phyloP scores from a whole-genome alignment of 2,888 invertebrate species.

The Trypoxylon attenuatum region DNA sequence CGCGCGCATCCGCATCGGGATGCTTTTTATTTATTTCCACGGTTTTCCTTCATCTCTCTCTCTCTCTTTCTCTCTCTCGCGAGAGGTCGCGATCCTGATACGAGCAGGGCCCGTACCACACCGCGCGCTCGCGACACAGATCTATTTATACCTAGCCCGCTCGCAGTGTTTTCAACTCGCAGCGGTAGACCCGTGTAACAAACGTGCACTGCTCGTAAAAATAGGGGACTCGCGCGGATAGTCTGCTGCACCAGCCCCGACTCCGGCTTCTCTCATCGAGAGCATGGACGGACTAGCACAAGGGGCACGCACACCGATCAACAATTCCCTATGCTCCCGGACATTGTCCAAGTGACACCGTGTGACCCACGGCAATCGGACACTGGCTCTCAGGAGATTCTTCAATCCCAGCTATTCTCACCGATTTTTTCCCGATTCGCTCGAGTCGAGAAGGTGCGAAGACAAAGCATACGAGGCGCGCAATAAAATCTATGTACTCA shows the following conservation, averaged over 20 bases:
- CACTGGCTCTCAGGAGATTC: background rate
- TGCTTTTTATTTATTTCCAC: slow-evolving; percentile 39
- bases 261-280: too few relatives aligned
- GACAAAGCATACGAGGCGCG: too few relatives aligned
- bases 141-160: slow-evolving; percentile 58
- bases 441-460: background rate
- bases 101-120: background rate
- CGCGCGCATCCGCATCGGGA: slow-evolving; percentile 35
- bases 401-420: background rate
- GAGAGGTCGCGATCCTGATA: background rate
- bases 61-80: slow-evolving; percentile 8
- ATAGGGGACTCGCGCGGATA: slow-evolving; percentile 52
- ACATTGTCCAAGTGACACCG: slow-evolving; percentile 21
- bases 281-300: background rate
- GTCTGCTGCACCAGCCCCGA: slow-evolving; percentile 29
- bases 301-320: background rate
- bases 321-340: too few relatives aligned
- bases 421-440: background rate
- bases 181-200: slow-evolving; percentile 54
- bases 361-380: slow-evolving; percentile 12
- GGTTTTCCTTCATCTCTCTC: slow-evolving; percentile 3
- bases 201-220: slow-evolving; percentile 57
- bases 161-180: slow-evolving; percentile 57
- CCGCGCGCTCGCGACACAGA: slow-evolving; percentile 18
- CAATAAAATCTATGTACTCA: slow-evolving; percentile 29